phyloP scores from a whole-genome alignment of 2,797 vertebrate genomes.

The Harpagifer antarcticus region DNA sequence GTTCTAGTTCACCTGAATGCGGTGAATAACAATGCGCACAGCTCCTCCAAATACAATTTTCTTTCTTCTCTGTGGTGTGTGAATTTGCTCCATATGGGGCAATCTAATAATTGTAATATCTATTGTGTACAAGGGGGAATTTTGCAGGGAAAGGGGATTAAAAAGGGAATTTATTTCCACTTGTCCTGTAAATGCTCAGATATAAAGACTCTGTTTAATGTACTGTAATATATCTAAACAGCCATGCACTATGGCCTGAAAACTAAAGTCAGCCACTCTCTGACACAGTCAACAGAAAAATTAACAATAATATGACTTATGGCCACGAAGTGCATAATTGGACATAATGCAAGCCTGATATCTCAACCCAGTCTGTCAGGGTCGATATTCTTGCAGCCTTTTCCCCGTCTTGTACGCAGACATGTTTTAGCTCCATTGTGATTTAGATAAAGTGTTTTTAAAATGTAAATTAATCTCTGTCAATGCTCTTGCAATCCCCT shows the following conservation, averaged over 20 bases:
- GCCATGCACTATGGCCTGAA: neutral
- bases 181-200: neutral
- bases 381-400: neutral
- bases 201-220: neutral
- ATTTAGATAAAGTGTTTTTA: neutral
- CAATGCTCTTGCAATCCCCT: neutral
- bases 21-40: neutral
- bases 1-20: neutral
- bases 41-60: neutral
- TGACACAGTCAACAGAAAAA: neutral
- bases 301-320: neutral
- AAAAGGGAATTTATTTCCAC: neutral
- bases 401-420: neutral
- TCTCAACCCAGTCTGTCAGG: neutral
- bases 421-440: neutral
- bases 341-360: constrained; percentile 3
- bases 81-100: neutral
- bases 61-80: neutral
- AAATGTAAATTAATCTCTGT: constrained; percentile 17
- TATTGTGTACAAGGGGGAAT: neutral
- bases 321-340: neutral
- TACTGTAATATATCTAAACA: neutral
- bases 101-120: neutral
- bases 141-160: neutral
- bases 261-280: neutral